A percentile compares a stretch with the other conserved stretches of the same genome.
These are phyloP conservation scores for Silvanus unidentatus DNA, from an alignment of 2,888 invertebrate genomes.

Conservation along the genomic window DNA sequence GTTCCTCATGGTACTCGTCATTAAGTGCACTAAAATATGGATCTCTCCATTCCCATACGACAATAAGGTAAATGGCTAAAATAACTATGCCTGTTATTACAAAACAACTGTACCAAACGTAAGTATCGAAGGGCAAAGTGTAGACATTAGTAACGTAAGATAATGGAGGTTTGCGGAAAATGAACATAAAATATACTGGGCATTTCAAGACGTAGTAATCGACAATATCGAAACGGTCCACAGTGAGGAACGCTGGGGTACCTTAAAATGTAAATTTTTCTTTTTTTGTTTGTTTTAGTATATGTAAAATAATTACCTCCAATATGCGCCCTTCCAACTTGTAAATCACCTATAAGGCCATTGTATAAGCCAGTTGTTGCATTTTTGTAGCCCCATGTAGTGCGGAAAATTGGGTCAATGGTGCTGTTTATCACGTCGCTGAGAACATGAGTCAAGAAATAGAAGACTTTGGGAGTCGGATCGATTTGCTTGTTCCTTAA, in stretches of 20 bases:
- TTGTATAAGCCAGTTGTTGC: conserved; percentile 49
- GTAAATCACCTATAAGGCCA: conserved; percentile 56
- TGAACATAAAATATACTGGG: conserved; percentile 52
- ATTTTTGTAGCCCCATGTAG: conserved; percentile 53
- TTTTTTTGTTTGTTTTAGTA: not conserved
- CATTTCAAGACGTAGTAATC: conserved; percentile 55
- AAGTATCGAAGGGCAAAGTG: conserved; percentile 56
- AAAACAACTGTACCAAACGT: conserved; percentile 58
- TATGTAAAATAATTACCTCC: conserved; percentile 44
- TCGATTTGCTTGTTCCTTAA: conserved; percentile 33
- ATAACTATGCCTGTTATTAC: conserved; percentile 43
- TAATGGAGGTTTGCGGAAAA: conserved; percentile 62
- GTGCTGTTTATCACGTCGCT: conserved; percentile 52
- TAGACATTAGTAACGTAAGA: conserved; percentile 63
- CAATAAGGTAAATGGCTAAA: conserved; percentile 30
- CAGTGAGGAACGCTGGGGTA: conserved; percentile 42
- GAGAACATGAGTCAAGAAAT: conserved; percentile 51
- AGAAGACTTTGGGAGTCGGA: conserved; percentile 54
- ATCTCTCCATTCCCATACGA: conserved; percentile 36
- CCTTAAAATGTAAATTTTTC: too few species aligned
- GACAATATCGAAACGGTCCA: conserved; percentile 39
- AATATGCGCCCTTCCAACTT: conserved; percentile 51
- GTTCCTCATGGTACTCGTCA: conserved; percentile 8
- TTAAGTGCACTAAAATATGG: not conserved
- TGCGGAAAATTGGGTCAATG: conserved; percentile 46